Conservation (phyloP, 1,140 invertebrate genomes). For the Drosophila ironensis region DNA sequence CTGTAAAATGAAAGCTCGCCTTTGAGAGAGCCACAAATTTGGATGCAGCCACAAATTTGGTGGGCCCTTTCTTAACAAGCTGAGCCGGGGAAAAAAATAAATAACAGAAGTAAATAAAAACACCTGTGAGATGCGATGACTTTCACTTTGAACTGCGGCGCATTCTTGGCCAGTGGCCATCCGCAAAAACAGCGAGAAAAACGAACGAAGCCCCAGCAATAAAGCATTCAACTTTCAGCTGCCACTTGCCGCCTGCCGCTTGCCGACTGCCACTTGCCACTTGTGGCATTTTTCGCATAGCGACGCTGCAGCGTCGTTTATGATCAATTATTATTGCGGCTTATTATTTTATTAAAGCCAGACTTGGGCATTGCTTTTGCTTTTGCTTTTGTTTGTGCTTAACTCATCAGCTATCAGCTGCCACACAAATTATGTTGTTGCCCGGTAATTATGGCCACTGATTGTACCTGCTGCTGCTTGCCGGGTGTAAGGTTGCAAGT, state of each 20-base stretch:
- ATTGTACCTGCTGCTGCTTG: too few species aligned
- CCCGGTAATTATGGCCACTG: slow-evolving; percentile 8
- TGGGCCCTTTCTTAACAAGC: slow-evolving; percentile 1
- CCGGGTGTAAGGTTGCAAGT: too few species aligned
- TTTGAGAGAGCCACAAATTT: slow-evolving; percentile 5
- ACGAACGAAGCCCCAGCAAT: too few species aligned
- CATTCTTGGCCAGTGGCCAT: slow-evolving; percentile 35
- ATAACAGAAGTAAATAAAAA: background rate
- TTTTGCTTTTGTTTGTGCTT: background rate
- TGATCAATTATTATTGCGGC: slow-evolving; percentile 22
- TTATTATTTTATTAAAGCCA: slow-evolving; percentile 27
- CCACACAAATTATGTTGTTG: slow-evolving; percentile 19
- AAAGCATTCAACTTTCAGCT: slow-evolving; percentile 26
- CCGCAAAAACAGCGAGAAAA: too few species aligned
- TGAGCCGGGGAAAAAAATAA: background rate
- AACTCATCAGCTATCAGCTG: slow-evolving; percentile 4
- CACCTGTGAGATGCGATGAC: slow-evolving; percentile 20
- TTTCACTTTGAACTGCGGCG: slow-evolving; percentile 33
- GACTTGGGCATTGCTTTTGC: background rate
- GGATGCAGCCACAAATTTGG: background rate
- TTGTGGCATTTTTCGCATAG: background rate
- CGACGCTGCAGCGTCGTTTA: background rate
- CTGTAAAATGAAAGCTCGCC: slow-evolving; percentile 5
- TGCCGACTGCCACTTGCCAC: background rate
- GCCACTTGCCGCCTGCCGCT: background rate